Conservation (phyloP, 2,113 vertebrate species). For the Dascyllus trimaculatus region DNA sequence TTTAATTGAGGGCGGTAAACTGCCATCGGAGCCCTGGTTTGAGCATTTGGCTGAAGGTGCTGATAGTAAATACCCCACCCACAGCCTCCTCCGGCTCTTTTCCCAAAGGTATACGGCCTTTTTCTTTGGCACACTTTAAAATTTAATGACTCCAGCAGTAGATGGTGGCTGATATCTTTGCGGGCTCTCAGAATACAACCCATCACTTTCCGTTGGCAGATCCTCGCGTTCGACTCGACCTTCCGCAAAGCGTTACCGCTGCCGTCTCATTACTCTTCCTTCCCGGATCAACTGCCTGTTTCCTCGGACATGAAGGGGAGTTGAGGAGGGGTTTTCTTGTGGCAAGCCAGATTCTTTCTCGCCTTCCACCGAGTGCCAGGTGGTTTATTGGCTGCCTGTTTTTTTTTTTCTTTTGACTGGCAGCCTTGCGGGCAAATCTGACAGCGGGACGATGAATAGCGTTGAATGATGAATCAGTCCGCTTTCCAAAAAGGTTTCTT, state of each 20-base stretch:
- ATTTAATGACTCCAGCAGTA: neutral
- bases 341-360: neutral
- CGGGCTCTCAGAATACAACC: neutral
- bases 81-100: neutral
- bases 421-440: constrained; percentile 61
- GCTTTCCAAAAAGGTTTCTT: constrained; percentile 20
- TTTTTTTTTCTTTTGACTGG: constrained; percentile 47
- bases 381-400: constrained; percentile 46
- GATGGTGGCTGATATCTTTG: neutral
- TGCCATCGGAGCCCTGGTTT: constrained; percentile 49
- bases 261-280: constrained; percentile 21
- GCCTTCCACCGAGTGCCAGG: constrained; percentile 3
- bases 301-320: constrained; percentile 38
- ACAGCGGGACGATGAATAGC: constrained; percentile 57
- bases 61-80: constrained; percentile 48
- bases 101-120: constrained; percentile 20
- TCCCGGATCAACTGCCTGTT: constrained; percentile 23
- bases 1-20: constrained; percentile 65
- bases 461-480: constrained; percentile 62
- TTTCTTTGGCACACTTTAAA: constrained; percentile 19
- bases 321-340: neutral
- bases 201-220: neutral
- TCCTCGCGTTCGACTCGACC: constrained; percentile 10
- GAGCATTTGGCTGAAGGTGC: constrained; percentile 55
- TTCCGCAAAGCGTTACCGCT: constrained; percentile 23